These are phyloP conservation scores for Tillus elongatus DNA, from an alignment of 2,888 invertebrate genomes.

Conservation along the genomic window DNA sequence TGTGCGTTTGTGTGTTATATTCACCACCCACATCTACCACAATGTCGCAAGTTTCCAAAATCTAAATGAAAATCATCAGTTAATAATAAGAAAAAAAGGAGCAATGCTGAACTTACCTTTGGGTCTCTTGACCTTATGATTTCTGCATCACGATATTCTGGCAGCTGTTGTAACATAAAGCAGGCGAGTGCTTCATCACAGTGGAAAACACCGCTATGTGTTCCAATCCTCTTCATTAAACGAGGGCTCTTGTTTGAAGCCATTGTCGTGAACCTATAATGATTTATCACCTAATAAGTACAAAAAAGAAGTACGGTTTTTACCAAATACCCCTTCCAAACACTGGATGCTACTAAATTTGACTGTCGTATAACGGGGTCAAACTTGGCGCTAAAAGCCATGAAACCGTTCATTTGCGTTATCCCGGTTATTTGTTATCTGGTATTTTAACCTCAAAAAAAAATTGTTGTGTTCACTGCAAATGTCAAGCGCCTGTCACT, in stretches of 20 bases:
- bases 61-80: conserved; percentile 22
- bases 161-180: conserved; percentile 75
- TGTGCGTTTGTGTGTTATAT: conserved; percentile 64
- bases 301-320: background rate
- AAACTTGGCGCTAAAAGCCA: conserved; percentile 3
- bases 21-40: conserved; percentile 91
- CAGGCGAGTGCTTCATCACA: conserved; percentile 95
- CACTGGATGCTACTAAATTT: too few species aligned
- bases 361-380: too few species aligned
- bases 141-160: conserved; percentile 69
- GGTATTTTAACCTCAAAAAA: too few species aligned
- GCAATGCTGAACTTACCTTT: conserved; percentile 40
- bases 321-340: too few species aligned
- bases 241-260: conserved; percentile 33
- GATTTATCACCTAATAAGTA: too few species aligned
- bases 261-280: conserved; percentile 36
- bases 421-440: too few species aligned
- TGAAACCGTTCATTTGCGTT: too few species aligned
- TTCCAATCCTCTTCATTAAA: conserved; percentile 51
- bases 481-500: too few species aligned
- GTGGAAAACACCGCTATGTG: conserved; percentile 79
- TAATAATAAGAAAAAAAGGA: too few species aligned
- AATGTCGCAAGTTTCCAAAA: conserved; percentile 76
- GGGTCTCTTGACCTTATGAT: conserved; percentile 62
- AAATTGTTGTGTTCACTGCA: too few species aligned